phyloP scores from a whole-genome alignment of 1,140 invertebrate genomes.

The Homalodisca vitripennis region DNA sequence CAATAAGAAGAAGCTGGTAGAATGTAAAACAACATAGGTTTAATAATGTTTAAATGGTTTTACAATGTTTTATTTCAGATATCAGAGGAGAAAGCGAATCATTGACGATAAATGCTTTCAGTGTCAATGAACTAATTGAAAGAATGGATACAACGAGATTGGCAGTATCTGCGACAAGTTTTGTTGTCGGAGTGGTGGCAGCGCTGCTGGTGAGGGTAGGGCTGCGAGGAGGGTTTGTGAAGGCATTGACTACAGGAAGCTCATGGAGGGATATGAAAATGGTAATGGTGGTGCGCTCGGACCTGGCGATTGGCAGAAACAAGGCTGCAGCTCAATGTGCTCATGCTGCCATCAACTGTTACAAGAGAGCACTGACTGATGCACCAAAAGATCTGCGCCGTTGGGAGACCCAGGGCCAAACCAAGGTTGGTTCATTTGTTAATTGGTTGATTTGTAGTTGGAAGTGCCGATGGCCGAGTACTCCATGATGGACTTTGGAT shows the following conservation, averaged over 20 bases:
- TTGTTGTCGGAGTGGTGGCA: background rate
- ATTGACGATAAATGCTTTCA: too few species aligned
- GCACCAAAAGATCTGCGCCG: slow-evolving; percentile 62
- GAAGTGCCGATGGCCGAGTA: too few species aligned
- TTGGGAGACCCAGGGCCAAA: slow-evolving; percentile 79
- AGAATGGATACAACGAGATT: too few species aligned
- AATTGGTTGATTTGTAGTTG: background rate
- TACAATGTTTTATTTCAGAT: too few species aligned
- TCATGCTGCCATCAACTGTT: slow-evolving; percentile 83
- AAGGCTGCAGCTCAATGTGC: slow-evolving; percentile 92
- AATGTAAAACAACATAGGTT: too few species aligned
- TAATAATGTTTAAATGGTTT: too few species aligned
- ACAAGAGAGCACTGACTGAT: slow-evolving; percentile 62
- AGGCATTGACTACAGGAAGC: too few species aligned
- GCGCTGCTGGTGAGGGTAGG: slow-evolving; percentile 3
- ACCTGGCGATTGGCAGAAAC: slow-evolving; percentile 92
- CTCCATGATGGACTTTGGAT: too few species aligned
- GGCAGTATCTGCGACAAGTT: too few species aligned
- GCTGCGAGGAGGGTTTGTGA: background rate
- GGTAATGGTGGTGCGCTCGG: slow-evolving; percentile 82
- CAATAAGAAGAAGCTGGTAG: too few species aligned
- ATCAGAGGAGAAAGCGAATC: too few species aligned
- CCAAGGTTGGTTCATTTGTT: slow-evolving; percentile 78
- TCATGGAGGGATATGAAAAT: slow-evolving; percentile 60
- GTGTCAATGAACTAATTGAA: too few species aligned